Conservation (phyloP, 2,113 vertebrate genomes). For the Heloderma charlesbogerti region DNA sequence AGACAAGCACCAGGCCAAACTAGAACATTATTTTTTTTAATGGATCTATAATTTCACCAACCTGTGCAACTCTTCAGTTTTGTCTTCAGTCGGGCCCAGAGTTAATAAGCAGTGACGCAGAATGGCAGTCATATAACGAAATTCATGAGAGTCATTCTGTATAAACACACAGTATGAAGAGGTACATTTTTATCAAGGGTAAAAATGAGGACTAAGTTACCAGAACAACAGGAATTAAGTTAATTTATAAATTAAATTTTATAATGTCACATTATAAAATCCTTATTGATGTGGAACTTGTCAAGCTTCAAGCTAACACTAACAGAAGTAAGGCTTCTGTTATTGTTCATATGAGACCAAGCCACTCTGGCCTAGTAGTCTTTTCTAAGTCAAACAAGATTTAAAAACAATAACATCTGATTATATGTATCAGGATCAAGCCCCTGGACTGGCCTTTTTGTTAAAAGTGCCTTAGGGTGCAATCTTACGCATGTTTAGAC, state of each 20-base stretch:
- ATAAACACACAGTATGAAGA: constrained; percentile 74
- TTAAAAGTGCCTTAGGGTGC: too few species aligned
- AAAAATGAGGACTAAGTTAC: constrained; percentile 61
- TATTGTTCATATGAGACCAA: not conserved
- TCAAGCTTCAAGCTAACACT: not conserved
- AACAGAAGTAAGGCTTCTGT: not conserved
- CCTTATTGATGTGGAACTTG: constrained; percentile 54
- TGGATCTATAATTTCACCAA: constrained; percentile 70
- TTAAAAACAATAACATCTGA: not conserved
- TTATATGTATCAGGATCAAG: not conserved
- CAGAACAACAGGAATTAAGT: constrained; percentile 73
- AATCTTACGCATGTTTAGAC: too few species aligned
- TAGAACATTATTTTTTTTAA: not conserved
- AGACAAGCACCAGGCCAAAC: not conserved
- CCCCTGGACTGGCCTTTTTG: not conserved
- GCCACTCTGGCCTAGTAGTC: not conserved
- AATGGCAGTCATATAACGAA: constrained; percentile 90
- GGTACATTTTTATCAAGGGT: constrained; percentile 70
- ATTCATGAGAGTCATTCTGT: constrained; percentile 92
- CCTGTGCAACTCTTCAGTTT: constrained; percentile 98
- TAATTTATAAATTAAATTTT: too few species aligned
- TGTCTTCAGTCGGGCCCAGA: constrained; percentile 90
- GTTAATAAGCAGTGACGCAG: constrained; percentile 94
- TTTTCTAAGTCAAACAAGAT: not conserved
- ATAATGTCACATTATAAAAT: constrained; percentile 53